phyloP scores from a whole-genome alignment of 1,140 invertebrate genomes.

The Anagrus nilaparvatae region DNA sequence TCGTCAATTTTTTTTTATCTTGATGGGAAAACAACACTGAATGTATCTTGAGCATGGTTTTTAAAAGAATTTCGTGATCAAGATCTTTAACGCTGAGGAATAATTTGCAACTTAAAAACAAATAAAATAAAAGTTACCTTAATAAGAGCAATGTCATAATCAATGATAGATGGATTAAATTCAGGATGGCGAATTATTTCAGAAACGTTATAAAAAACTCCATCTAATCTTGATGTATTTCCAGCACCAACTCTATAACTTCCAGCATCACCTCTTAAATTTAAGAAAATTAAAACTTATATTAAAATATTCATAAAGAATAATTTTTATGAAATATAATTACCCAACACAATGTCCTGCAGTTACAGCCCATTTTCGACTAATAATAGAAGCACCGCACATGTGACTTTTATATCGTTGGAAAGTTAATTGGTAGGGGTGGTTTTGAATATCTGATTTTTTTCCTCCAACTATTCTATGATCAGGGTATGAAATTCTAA shows the following conservation, averaged over 20 bases:
- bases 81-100: too few relatives aligned
- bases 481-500: constrained; percentile 17
- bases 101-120: too few relatives aligned
- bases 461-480: constrained; percentile 32
- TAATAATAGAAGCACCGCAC: constrained; percentile 38
- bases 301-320: neutral
- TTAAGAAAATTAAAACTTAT: neutral
- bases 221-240: constrained; percentile 17
- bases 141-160: constrained; percentile 46
- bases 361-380: constrained; percentile 36
- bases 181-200: constrained; percentile 31
- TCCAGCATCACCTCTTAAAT: neutral
- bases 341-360: constrained; percentile 43
- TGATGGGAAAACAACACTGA: too few relatives aligned
- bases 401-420: constrained; percentile 20
- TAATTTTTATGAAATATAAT: neutral
- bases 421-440: constrained; percentile 30
- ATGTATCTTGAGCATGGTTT: too few relatives aligned
- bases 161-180: constrained; percentile 31
- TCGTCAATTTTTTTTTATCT: too few relatives aligned
- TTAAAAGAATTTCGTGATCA: too few relatives aligned
- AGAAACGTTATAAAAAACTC: constrained; percentile 21
- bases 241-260: constrained; percentile 16
- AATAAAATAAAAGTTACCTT: too few relatives aligned
- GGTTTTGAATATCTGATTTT: constrained; percentile 22